Evolutionary conservation across 2,113 vertebrate species (phyloP).

Genomic region (Corythornis madagascariensis): DNA sequence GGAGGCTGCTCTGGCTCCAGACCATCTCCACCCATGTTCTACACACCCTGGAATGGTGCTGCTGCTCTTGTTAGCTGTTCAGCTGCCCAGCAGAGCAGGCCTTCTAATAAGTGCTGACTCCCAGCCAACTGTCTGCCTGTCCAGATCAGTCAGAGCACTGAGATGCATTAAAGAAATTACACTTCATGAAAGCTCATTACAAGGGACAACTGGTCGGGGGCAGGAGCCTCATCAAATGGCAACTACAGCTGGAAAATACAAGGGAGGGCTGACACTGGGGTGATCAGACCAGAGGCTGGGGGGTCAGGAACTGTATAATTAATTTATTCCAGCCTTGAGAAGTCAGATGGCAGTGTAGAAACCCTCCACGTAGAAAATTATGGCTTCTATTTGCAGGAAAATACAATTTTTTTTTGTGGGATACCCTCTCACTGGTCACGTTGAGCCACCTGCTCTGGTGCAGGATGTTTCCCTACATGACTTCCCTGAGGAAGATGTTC

Average conservation of each 20-base stretch:
- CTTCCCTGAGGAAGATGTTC: not conserved
- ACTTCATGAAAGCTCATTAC: not conserved
- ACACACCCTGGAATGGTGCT: accelerated
- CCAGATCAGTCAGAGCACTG: not conserved
- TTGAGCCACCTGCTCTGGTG: not conserved
- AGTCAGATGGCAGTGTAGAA: not conserved
- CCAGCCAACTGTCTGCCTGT: not conserved
- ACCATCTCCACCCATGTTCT: accelerated
- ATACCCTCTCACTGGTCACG: not conserved
- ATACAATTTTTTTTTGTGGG: not conserved
- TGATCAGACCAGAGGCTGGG: not conserved
- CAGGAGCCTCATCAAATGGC: not conserved
- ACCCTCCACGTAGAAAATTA: not conserved
- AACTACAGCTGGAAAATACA: not conserved
- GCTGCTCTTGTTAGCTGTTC: not conserved
- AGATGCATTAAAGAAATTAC: not conserved
- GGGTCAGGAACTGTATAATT: not conserved
- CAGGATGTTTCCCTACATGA: not conserved
- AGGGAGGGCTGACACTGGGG: not conserved
- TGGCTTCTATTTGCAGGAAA: not conserved
- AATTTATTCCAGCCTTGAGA: not conserved
- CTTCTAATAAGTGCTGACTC: not conserved
- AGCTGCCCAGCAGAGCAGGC: not conserved
- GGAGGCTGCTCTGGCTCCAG: not conserved
- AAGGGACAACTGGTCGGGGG: not conserved